A percentile compares a stretch with the other conserved stretches of the same genome.
Evolutionary conservation across 1,140 invertebrate genomes (phyloP).

Genomic region (Heliconius eleuchia): DNA sequence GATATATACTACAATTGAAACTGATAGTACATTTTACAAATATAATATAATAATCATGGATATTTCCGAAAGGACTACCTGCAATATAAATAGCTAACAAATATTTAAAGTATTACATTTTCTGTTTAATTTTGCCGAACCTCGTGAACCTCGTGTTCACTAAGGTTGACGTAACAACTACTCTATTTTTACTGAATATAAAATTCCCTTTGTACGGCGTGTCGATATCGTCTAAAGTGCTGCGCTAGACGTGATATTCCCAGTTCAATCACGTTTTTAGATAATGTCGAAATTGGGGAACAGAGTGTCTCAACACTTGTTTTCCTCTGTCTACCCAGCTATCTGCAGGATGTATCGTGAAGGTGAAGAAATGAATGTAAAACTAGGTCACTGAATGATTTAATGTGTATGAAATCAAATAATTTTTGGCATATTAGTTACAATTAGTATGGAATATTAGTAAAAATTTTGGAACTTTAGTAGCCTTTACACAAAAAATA

Average conservation of each 20-base stretch:
- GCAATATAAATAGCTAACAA: background rate
- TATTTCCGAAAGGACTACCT: no score
- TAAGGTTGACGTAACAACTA: background rate
- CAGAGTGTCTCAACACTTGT: no score
- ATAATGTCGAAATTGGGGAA: background rate
- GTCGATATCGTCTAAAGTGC: background rate
- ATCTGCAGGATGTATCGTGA: no score
- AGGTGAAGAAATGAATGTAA: background rate
- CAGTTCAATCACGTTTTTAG: background rate
- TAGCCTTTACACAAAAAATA: no score
- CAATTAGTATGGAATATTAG: no score
- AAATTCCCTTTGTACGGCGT: conserved; percentile 1
- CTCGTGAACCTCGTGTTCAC: background rate
- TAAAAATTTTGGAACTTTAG: no score
- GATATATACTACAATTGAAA: no score
- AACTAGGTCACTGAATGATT: background rate
- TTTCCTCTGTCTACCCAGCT: no score
- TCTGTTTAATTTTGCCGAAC: background rate
- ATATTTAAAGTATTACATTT: background rate
- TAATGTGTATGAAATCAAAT: background rate
- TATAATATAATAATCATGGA: no score
- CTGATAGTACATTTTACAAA: no score
- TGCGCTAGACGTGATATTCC: background rate
- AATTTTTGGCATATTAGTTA: no score
- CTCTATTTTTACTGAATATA: conserved; percentile 6